Base-by-base conservation (phyloP, 2,888 invertebrate species). In the Himalopsyche japonica region DNA sequence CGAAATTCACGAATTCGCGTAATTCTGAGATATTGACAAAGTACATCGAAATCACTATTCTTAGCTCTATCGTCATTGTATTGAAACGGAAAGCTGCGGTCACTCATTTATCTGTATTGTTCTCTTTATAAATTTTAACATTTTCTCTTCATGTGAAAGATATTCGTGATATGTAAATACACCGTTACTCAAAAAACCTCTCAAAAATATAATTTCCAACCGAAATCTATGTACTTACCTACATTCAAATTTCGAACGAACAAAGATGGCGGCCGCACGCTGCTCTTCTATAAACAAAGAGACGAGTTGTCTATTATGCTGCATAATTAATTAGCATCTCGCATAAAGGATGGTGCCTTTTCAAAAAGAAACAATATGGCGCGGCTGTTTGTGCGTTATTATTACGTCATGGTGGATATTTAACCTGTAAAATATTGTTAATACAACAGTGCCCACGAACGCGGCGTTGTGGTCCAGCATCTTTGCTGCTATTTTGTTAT, bases 341-440 rank as follows among this genome's bases (percentile, higher is more conserved):
- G 80, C 84, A 85, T 85, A 85, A 85, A 85, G 84, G 84, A 85
- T 64, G 82, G 84, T 82, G 82, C 80, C 84, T 85, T 85, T 84
- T 82, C 30, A 85, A 85, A 84, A 85, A 85, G 80, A 79, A 79
- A 82, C 82, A 82, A 82, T 82, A 85, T 85, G 84, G 84, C 84
- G 20, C 70, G 84, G 81, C 84, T 82, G 82, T 82, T 82, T 85
- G 70, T 70, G 70, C 70, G 70, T 12, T 70, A 70, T 82, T 82
- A 85, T 82, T 85, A 82, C 84, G 43, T 34, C 82, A 78, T 70
- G 82, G 82, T 79, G 82, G 70, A 77, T 70, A 70, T 70, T 70
- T 70, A 70, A 70, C 70, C 70, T 70, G 70, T 70, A 27, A 70
- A 70, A 70, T 70, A 70, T 70, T 27, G 70, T 70, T 70, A 30